Conservation (phyloP, 2,797 vertebrate genomes). For the Sparidentex hasta region DNA sequence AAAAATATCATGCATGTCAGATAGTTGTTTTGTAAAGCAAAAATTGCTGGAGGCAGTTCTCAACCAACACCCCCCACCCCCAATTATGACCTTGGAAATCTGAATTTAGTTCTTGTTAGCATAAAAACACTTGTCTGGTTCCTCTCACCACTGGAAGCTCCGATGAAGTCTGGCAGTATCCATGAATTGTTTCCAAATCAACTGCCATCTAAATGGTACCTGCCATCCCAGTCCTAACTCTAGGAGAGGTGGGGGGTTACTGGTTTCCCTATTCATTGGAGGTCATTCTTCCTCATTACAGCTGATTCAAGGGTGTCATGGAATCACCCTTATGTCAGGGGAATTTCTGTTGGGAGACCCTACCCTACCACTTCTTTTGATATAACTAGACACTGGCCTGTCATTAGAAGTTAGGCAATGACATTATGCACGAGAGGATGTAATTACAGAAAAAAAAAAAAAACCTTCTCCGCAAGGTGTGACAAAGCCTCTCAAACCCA, state of each 20-base stretch:
- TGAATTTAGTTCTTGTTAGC: background rate
- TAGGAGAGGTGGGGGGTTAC: background rate
- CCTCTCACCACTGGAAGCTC: background rate
- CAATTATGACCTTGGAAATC: background rate
- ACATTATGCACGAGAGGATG: slow-evolving; percentile 26
- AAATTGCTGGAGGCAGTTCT: no score
- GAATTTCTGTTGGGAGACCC: background rate
- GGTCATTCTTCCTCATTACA: background rate
- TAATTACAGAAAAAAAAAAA: slow-evolving; percentile 41
- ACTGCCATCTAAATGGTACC: background rate
- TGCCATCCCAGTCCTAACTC: background rate
- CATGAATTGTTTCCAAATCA: background rate
- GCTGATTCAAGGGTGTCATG: background rate
- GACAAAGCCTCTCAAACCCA: slow-evolving; percentile 52
- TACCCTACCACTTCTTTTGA: slow-evolving; percentile 12
- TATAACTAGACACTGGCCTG: slow-evolving; percentile 34
- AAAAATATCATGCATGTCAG: no score
- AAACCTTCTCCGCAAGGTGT: slow-evolving; percentile 49
- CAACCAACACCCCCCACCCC: no score
- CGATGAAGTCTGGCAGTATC: background rate
- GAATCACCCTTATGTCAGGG: background rate
- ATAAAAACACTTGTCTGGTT: background rate
- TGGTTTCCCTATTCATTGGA: background rate
- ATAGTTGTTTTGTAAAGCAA: no score
- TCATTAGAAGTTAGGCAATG: slow-evolving; percentile 46